These are phyloP conservation scores for Acanthis flammea DNA, from an alignment of 2,797 vertebrate genomes.

Conservation along the genomic window DNA sequence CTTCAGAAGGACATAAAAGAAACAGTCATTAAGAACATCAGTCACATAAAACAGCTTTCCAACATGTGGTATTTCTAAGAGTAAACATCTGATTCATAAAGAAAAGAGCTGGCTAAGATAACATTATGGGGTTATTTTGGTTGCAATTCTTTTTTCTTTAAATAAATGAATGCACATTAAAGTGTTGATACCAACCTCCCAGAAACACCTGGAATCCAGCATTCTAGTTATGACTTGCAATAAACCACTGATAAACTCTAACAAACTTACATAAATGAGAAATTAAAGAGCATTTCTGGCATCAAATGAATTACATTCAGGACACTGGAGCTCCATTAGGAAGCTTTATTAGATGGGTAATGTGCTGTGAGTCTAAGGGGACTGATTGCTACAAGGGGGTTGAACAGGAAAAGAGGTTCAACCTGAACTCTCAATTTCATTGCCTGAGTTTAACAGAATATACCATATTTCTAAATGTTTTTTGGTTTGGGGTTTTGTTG, in stretches of 20 bases:
- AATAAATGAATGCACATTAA: neutral
- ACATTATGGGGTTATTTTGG: neutral
- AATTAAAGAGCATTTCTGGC: constrained; percentile 12
- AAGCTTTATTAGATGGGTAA: constrained; percentile 16
- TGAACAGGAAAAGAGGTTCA: neutral
- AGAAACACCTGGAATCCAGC: neutral
- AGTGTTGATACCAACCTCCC: neutral
- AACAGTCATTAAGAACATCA: neutral
- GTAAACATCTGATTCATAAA: neutral
- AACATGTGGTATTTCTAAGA: neutral
- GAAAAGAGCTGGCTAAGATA: neutral
- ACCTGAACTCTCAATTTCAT: neutral
- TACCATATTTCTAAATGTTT: neutral
- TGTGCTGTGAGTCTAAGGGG: neutral
- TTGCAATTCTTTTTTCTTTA: neutral
- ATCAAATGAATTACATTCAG: neutral
- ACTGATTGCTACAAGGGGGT: neutral
- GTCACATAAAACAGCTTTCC: neutral
- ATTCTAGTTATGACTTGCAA: neutral
- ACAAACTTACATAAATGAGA: neutral
- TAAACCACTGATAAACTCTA: neutral
- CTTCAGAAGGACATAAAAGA: neutral
- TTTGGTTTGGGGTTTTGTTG: neutral
- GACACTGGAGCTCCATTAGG: neutral
- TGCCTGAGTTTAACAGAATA: neutral